Base-by-base conservation (phyloP, 1,140 invertebrate species). In the Cydia splendana region DNA sequence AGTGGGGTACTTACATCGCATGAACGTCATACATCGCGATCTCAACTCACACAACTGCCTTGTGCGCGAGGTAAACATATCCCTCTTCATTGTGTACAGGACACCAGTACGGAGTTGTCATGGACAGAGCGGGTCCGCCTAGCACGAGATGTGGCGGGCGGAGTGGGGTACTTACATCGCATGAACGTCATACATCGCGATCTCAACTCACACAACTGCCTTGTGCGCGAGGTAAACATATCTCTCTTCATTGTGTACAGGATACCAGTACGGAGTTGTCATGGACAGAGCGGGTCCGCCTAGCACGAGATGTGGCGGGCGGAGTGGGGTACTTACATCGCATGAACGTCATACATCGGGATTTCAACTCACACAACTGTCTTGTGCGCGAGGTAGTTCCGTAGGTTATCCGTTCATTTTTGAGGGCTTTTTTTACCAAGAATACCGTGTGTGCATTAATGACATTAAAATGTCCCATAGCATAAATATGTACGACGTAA, bases 31-130 rank as follows among this genome's bases (percentile, higher is more conserved):
- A 81, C 98, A 99, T 93, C 94, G 98, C 62, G 98, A 99, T 93
- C 95, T 99, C 78, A 99, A 99, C 93, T 99, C 98, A 15, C 97
- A 98, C 93, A 99, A 99, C 94, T 98, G 98, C 88, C 94, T 99
- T 77, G 96, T 99, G n/a, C 95, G 96, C 88, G 97, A 97, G 88
- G 95, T 95, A 84, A 24, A 24, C 24, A 24, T 24, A 24, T 24
- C 24, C 1, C 24, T 24, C 24, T 30, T 30, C 5, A 10, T 42
- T 67, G 5, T 38, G 1, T 15, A 7, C 80, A 91, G 87, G 96
- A 98, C 83, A 91, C 94, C 2, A 91, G 92, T 15, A 94, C 96
- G 79, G 91, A 95, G 3, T 92, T 99, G 69, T 95, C 96, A 5
- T 99, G 98, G 98, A 95, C 95, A 74, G 95, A 96, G 79, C 94